Percentiles rank a stretch among this genome's conserved stretches.
Evolutionary conservation across 2,888 invertebrate genomes (phyloP).

Genomic region (Pardosa pseudoannulata): DNA sequence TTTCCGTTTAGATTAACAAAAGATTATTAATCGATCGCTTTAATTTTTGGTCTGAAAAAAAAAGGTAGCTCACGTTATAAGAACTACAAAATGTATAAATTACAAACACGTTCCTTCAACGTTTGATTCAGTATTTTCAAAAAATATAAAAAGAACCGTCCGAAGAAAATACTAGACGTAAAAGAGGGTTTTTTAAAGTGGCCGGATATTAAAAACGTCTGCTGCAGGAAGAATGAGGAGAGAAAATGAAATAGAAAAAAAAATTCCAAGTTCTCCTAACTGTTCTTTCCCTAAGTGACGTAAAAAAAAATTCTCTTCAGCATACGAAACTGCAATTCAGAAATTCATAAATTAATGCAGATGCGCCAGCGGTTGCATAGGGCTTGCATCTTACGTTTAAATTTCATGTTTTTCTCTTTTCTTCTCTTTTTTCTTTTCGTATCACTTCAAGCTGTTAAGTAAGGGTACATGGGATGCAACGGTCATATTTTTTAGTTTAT

Average conservation of each 20-base stretch:
- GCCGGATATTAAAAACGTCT: constrained; percentile 17
- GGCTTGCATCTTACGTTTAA: background rate
- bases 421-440: background rate
- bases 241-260: background rate
- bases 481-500: no score
- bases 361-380: constrained; percentile 5
- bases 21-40: background rate
- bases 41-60: background rate
- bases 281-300: constrained; percentile 10
- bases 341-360: constrained; percentile 16
- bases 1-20: no score
- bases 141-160: background rate
- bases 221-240: constrained; percentile 3
- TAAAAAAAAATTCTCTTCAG: background rate
- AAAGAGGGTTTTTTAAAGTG: constrained; percentile 15
- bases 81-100: background rate
- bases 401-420: background rate
- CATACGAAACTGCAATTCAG: background rate
- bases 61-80: background rate
- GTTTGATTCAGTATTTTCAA: constrained; percentile 1
- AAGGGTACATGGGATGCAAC: background rate
- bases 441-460: background rate
- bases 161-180: background rate
- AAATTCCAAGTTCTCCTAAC: background rate
- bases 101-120: background rate